Base-by-base conservation (phyloP, 2,888 invertebrate species). In the Caenorhabditis panamensis region DNA sequence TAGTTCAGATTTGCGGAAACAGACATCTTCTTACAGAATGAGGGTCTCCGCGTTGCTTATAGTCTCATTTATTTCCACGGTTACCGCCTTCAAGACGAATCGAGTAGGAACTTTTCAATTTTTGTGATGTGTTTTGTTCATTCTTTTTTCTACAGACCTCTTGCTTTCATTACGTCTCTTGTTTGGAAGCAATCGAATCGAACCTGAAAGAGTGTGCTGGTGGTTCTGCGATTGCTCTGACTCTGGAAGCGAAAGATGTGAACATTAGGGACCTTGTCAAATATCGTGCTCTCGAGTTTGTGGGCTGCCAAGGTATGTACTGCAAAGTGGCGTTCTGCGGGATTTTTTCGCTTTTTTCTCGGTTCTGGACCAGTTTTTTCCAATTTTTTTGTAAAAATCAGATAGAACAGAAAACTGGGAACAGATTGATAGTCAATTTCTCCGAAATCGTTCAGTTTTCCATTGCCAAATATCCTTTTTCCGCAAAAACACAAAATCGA, bases 81-180 rank as follows among this genome's bases (percentile, higher is more conserved):
- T 20, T n/a, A 26, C 47, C 18, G 62, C 54, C 31, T 78, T 78
- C 54, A 78, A 78, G 53, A 72, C 78, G 16, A 79, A 79, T 51
- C 54, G 78, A 31, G 78, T 79, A 24, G 49, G 72, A 9, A 3
- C 5, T 5, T 51, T 51, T 51, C 51, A 24, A n/a, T n/a, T n/a
- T n/a, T n/a, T n/a, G n/a, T n/a, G n/a, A n/a, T n/a, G n/a, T n/a
- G n/a, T n/a, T n/a, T n/a, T n/a, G n/a, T n/a, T n/a, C 9, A 2
- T 8, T 28, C 22, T 22, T 37, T 18, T 9, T 44, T 31, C 9
- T 83, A 68, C 41, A 84, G 85, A 83, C 85, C 2, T 80, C 85
- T 6, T 85, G 85, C 53, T 79, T 85, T 53, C 82, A 83, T 22
- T 85, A 85, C 58, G 66, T 85, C n/a, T 79, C 79, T 11, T 85